Conservation (phyloP, 2,888 invertebrate genomes). For the Bombyx huttoni region DNA sequence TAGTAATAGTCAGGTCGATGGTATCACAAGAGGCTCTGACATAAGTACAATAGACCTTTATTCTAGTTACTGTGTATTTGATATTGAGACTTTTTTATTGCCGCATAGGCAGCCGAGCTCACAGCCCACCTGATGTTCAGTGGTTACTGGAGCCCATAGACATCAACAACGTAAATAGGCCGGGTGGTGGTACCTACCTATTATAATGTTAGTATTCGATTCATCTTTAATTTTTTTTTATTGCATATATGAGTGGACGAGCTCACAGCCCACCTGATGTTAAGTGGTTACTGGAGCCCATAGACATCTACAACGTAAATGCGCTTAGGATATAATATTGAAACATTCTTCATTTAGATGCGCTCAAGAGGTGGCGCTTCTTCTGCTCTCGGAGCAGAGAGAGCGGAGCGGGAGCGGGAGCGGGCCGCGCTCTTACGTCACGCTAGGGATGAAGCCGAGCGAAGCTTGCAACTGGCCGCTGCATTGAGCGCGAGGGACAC, state of each 20-base stretch:
- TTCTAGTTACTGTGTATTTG: background rate
- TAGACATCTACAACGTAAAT: too few species aligned
- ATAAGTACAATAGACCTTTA: background rate
- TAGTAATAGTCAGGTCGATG: too few species aligned
- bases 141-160: too few species aligned
- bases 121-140: too few species aligned
- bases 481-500: constrained; percentile 90
- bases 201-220: constrained; percentile 1
- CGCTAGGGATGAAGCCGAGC: constrained; percentile 91
- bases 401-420: constrained; percentile 86
- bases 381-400: constrained; percentile 75
- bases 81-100: background rate
- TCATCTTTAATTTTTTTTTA: constrained; percentile 2
- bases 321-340: too few species aligned
- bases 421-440: constrained; percentile 90
- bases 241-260: too few species aligned
- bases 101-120: too few species aligned
- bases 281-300: too few species aligned
- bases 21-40: too few species aligned
- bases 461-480: constrained; percentile 87
- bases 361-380: constrained; percentile 84
- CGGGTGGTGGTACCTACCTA: too few species aligned
- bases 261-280: too few species aligned
- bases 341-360: constrained; percentile 35
- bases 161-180: too few species aligned